These are phyloP conservation scores for Pseudorasbora parva DNA, from an alignment of 2,113 vertebrate genomes.

Conservation along the genomic window DNA sequence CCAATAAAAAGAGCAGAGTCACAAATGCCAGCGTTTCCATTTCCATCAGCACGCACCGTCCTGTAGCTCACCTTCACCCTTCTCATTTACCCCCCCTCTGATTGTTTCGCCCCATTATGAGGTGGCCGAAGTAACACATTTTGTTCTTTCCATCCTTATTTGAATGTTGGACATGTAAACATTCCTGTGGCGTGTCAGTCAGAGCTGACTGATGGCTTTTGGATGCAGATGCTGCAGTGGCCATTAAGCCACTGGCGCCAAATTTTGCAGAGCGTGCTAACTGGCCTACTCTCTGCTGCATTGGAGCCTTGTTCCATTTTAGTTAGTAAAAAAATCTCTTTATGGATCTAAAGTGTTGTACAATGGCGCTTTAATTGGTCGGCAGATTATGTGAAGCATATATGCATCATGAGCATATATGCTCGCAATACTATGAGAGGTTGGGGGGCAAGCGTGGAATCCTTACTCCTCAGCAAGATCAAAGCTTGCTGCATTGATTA, in stretches of 20 bases:
- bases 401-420: neutral
- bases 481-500: slow-evolving; percentile 85
- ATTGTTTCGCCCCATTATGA: slow-evolving; percentile 50
- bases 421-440: neutral
- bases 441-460: slow-evolving; percentile 56
- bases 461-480: slow-evolving; percentile 76
- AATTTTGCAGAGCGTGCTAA: neutral
- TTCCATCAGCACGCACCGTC: slow-evolving; percentile 19
- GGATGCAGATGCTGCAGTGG: slow-evolving; percentile 63
- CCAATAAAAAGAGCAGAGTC: slow-evolving; percentile 74
- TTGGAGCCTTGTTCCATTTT: slow-evolving; percentile 51
- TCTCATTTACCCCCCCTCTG: slow-evolving; percentile 30
- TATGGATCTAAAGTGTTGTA: slow-evolving; percentile 7
- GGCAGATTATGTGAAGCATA: neutral
- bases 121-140: neutral
- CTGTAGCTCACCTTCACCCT: slow-evolving; percentile 39
- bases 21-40: slow-evolving; percentile 56
- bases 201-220: slow-evolving; percentile 43
- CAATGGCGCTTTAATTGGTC: neutral
- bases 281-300: slow-evolving; percentile 55
- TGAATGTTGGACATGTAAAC: neutral
- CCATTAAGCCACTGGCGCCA: slow-evolving; percentile 34
- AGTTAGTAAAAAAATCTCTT: slow-evolving; percentile 43
- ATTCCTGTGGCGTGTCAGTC: slow-evolving; percentile 11
- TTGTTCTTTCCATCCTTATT: neutral